Evolutionary conservation across 2,888 invertebrate species (phyloP), one percentile per base, ranked within the genome.

Genomic region (Leptinotarsa peninsularis): DNA sequence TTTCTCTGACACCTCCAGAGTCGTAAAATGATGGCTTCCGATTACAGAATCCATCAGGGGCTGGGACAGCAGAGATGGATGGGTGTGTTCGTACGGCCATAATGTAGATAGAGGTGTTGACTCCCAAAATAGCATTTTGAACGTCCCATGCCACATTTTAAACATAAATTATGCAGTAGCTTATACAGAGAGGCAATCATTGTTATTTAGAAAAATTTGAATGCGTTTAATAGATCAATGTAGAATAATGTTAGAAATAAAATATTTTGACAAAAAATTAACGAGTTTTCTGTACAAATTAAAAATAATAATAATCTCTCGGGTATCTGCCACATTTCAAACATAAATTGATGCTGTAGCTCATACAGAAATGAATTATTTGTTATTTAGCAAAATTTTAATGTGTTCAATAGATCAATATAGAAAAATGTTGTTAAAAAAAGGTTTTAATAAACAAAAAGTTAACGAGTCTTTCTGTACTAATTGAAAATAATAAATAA

Each of bases 1-100:
- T 18, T 21, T 58, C 58, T 21, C 23, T 27, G 15, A 14, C 58
- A 58, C 58, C 58, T 58, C 3, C 23, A 2, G 15, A 7, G 14
- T 23, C 23, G 58, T 58, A 23, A 58, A 63, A 63, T 63, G 63
- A 63, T 63, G 63, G 63, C 63, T 63, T 43, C 63, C 43, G 63
- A 58, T 58, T 21, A 58, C 58, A 58, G 58, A 17, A 43, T 63
- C 63, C 43, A 18, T 63, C 63, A 63, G 17, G 27, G 63, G 18
- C 63, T 43, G 63, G 15, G 27, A 33, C 63, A 43, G 33, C 33
- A 63, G 33, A 63, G 63, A 63, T 63, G n/a, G 15, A 58, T 58
- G 58, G 58, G 58, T 23, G 58, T 58, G 58, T 58, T 58, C 27
- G 1, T 23, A 23, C 58, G 4, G 58, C 58, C 58, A 21, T 58